Percentiles rank a stretch among this genome's conserved stretches.
These are phyloP conservation scores for Oscheius sp. DNA, from an alignment of 2,888 invertebrate species.

Conservation along the genomic window DNA sequence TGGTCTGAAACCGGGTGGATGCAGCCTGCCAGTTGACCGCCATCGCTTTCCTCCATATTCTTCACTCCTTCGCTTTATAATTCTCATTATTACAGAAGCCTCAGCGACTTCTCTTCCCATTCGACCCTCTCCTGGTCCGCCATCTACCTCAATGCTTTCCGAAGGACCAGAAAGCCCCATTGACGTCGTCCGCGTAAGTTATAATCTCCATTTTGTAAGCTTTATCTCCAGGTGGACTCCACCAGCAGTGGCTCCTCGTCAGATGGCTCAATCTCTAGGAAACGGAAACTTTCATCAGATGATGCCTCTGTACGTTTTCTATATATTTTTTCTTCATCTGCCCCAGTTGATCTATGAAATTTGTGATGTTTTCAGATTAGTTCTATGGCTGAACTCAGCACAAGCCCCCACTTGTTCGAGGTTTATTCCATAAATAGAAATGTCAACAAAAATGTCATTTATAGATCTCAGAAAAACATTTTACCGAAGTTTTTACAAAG, in stretches of 20 bases:
- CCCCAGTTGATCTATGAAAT: background rate
- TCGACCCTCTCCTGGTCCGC: no score
- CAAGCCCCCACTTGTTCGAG: constrained; percentile 26
- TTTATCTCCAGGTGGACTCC: background rate
- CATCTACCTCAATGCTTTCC: no score
- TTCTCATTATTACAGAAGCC: no score
- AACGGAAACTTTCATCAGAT: constrained; percentile 19
- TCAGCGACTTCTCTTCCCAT: no score
- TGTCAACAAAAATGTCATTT: background rate
- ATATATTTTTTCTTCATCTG: background rate
- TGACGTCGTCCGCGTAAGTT: constrained; percentile 5
- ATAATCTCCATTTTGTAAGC: background rate
- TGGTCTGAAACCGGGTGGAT: no score
- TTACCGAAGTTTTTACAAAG: constrained; percentile 20
- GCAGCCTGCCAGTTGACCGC: no score
- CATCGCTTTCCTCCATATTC: no score
- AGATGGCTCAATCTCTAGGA: background rate
- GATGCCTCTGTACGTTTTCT: constrained; percentile 1
- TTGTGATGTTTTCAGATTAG: constrained; percentile 1
- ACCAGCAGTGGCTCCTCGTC: constrained; percentile 18
- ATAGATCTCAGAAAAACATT: constrained; percentile 25
- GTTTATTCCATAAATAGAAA: background rate
- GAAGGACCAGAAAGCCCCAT: background rate
- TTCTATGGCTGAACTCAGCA: constrained; percentile 3
- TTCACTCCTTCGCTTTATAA: no score